Evolutionary conservation across 2,113 vertebrate species (phyloP), one percentile per base, ranked within the genome.

Genomic region (Paradisaea rubra): DNA sequence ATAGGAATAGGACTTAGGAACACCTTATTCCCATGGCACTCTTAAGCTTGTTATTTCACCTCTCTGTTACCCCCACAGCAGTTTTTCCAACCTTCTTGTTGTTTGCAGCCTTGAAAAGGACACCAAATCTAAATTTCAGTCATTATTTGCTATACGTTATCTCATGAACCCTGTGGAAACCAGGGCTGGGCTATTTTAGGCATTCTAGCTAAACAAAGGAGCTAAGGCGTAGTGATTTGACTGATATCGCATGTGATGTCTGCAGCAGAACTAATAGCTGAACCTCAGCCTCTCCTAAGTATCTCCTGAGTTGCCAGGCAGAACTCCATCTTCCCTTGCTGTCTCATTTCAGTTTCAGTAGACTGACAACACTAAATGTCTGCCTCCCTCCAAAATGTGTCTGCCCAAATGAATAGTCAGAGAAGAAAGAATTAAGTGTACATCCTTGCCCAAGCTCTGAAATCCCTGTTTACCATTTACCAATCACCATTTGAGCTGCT

Each of bases 11-110:
- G 72, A 81, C 69, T 89, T 70, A 44, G 24, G 71, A 89, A 85
- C 52, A 73, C 35, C 30, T 86, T 85, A 91, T 93, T 97, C 74
- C 81, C 74, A 47, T 78, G 68, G 27, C 66, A 80, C 39, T 56
- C 54, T 80, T 94, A 85, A 86, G 52, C 70, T 80, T 13, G 10
- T 89, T 95, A 93, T 89, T 94, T 95, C 89, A 91, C 64, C 60
- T 60, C 41, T 79, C 72, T 80, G 50, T 85, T 94, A 80, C 49
- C 59, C 63, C 22, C 64, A 77, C 35, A 56, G 59, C 88, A 74
- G 21, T 81, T 91, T 93, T 92, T 54, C 33, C 56, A 82, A 44
- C 33, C 15, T 82, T 23, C 27, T 87, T 91, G 72, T 79, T 76
- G 31, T 60, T 93, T 19, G 3, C 20, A 91, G 41, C 20, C 60